A percentile compares a stretch with the other conserved stretches of the same genome.
Evolutionary conservation across 2,113 vertebrate species (phyloP).

Genomic region (Nycticorax nycticorax): DNA sequence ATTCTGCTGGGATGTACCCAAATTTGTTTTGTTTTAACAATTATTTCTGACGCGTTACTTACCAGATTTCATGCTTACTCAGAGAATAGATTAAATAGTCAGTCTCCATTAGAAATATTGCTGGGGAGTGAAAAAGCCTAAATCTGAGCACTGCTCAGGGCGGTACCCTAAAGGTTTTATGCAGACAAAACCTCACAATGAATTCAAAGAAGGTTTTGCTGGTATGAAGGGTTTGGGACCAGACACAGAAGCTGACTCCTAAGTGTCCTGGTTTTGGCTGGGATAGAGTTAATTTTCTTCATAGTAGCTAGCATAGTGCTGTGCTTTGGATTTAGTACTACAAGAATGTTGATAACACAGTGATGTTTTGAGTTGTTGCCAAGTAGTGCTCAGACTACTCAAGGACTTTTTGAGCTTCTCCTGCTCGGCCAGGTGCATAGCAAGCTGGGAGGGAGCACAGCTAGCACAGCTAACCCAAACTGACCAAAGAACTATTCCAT

Average conservation of each 20-base stretch:
- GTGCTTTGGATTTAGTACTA: no score
- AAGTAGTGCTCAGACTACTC: no score
- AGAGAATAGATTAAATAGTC: slow-evolving; percentile 46
- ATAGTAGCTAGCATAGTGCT: no score
- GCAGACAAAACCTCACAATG: background rate
- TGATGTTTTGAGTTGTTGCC: no score
- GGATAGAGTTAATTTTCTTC: no score
- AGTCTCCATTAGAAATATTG: slow-evolving; percentile 43
- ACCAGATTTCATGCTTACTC: slow-evolving; percentile 28
- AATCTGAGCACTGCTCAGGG: background rate
- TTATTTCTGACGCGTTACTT: slow-evolving; percentile 53
- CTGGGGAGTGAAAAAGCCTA: background rate
- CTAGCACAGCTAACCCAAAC: no score
- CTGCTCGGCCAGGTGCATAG: no score
- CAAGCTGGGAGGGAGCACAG: no score
- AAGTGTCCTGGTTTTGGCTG: background rate
- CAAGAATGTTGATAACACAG: no score
- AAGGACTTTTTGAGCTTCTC: no score
- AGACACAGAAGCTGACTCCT: background rate
- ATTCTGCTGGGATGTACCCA: slow-evolving; percentile 3
- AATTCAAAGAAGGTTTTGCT: background rate
- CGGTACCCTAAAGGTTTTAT: background rate
- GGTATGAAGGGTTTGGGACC: background rate
- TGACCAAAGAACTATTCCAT: no score
- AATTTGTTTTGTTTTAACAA: slow-evolving; percentile 15